Conservation (phyloP, 2,113 vertebrate species). For the Apteryx owenii region DNA sequence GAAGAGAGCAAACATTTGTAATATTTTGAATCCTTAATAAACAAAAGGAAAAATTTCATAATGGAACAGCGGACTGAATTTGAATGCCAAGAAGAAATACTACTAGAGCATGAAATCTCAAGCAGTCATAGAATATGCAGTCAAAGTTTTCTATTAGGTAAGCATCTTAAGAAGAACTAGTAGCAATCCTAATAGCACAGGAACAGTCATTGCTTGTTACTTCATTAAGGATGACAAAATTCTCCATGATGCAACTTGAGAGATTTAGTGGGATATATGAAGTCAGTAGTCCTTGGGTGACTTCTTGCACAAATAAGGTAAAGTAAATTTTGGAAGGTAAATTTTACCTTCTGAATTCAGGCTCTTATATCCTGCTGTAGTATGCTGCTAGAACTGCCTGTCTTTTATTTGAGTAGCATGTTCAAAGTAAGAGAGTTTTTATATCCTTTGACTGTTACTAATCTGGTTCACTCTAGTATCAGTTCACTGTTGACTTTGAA, state of each 20-base stretch:
- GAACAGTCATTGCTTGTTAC: neutral
- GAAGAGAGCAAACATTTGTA: neutral
- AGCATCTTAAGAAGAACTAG: neutral
- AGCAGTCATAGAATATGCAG: neutral
- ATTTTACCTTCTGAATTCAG: neutral
- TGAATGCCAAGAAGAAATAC: neutral
- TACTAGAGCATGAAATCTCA: neutral
- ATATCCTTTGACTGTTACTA: neutral
- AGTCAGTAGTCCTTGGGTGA: neutral
- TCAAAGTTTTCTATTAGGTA: neutral
- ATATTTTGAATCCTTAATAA: neutral
- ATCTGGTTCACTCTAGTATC: neutral
- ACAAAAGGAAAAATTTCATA: neutral
- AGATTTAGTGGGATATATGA: neutral
- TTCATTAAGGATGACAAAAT: neutral
- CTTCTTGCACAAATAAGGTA: neutral
- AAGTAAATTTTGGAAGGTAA: neutral
- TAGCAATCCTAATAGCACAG: neutral
- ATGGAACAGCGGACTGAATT: neutral
- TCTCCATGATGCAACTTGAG: neutral
- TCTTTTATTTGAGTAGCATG: neutral
- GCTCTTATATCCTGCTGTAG: neutral
- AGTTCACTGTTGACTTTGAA: neutral
- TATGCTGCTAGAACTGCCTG: neutral
- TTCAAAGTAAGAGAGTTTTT: neutral